Conservation (phyloP, 2,113 vertebrate species). For the Mandrillus leucophaeus region DNA sequence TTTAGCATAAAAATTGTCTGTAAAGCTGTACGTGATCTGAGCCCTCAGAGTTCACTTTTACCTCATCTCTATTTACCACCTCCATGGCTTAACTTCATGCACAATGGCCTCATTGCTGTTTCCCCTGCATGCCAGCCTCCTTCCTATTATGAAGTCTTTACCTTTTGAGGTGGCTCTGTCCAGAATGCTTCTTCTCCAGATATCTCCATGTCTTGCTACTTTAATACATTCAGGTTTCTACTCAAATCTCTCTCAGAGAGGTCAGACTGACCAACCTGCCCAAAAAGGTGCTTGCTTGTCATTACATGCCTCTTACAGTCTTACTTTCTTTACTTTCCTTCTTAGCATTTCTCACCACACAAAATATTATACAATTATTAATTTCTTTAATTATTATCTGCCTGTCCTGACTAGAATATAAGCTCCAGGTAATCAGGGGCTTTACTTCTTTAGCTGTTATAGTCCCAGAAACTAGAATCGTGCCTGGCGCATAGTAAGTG, state of each 20-base stretch:
- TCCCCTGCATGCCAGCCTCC: not conserved
- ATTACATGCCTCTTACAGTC: not conserved
- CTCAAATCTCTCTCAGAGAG: not conserved
- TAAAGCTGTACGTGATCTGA: not conserved
- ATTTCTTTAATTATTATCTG: not conserved
- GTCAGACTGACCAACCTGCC: not conserved
- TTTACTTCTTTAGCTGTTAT: not conserved
- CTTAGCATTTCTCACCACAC: not conserved
- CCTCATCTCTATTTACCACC: accelerated
- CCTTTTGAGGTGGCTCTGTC: not conserved
- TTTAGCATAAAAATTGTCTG: not conserved
- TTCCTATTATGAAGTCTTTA: not conserved
- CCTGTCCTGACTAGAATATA: not conserved
- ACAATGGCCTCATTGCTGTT: not conserved
- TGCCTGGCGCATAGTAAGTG: not conserved
- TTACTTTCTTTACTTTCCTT: not conserved
- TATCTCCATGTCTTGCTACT: not conserved
- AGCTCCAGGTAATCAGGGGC: not conserved
- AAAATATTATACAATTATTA: not conserved
- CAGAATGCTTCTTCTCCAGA: not conserved
- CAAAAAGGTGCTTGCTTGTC: not conserved
- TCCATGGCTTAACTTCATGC: not conserved
- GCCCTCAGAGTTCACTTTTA: not conserved
- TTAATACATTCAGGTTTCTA: not conserved
- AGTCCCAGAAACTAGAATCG: not conserved